phyloP scores from a whole-genome alignment of 2,113 vertebrate species.

The Rhagologus leucostigma region DNA sequence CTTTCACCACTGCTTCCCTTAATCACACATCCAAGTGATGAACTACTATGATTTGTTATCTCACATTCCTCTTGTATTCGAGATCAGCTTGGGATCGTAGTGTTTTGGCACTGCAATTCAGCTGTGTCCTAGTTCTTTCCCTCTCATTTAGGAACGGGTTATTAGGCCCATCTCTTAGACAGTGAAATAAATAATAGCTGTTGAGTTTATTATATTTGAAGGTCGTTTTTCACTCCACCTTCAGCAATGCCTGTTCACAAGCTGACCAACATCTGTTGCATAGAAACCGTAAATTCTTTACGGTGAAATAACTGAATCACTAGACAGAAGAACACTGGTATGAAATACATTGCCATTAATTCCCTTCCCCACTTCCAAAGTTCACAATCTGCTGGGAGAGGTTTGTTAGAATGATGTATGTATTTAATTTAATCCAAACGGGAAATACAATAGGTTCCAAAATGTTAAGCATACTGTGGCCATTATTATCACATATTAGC shows the following conservation, averaged over 20 bases:
- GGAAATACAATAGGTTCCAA: conserved; percentile 52
- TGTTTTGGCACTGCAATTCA: neutral
- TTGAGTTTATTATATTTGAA: conserved; percentile 41
- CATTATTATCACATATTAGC: conserved; percentile 49
- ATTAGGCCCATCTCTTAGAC: neutral
- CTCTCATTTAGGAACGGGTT: conserved; percentile 8
- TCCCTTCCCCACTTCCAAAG: conserved; percentile 53
- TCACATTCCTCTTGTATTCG: neutral
- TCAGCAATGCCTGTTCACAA: conserved; percentile 16
- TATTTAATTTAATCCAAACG: conserved; percentile 73
- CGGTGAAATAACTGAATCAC: conserved; percentile 64
- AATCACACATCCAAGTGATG: neutral
- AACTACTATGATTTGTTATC: neutral
- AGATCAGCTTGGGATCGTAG: neutral
- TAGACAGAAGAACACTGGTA: conserved; percentile 56
- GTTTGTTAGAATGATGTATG: conserved; percentile 73
- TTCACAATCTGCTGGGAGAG: conserved; percentile 64
- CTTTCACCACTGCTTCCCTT: neutral
- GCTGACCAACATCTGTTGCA: conserved; percentile 49
- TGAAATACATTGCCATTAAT: conserved; percentile 69
- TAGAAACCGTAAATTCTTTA: conserved; percentile 61
- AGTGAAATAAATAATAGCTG: conserved; percentile 46
- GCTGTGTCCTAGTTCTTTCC: neutral
- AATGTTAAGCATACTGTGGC: conserved; percentile 36
- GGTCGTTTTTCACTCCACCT: conserved; percentile 32